Base-by-base conservation (phyloP, 2,888 invertebrate species). In the Chrysina gloriosa region DNA sequence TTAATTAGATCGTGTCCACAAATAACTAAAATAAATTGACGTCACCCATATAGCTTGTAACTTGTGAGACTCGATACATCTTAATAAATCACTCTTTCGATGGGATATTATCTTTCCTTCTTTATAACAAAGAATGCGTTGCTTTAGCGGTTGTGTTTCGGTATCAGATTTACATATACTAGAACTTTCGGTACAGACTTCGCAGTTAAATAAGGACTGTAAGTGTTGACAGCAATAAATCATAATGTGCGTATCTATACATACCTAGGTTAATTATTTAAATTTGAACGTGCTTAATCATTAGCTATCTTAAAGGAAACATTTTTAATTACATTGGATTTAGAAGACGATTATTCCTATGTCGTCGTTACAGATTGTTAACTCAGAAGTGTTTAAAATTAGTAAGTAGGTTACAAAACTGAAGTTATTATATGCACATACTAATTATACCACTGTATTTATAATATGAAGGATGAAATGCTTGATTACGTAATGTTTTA, bases 221-320 rank as follows among this genome's bases (percentile, higher is more conserved):
- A 19, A 39, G 25, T 6, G 2, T 39, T 31, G 36, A 23, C 3
- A n/a, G 36, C 23, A 11, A 58, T 58, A 58, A 58, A 39, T 58
- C 58, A 58, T 39, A 25, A n/a, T 9, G 21, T n/a, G n/a, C n/a
- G n/a, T n/a, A 58, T 25, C 14, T 39, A 58, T 52, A 31, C 14
- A 11, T 7, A 14, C n/a, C 5, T n/a, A 19, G 58, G 16, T 58
- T 39, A 39, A 39, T 58, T 58, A 58, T 9, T 2, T 39, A 7
- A 31, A 45, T 45, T 19, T 25, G 6, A 25, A 14, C 25, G 5
- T 39, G 58, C 58, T 56, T 36, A 23, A 34, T 23, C 7, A 34
- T 31, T 54, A 34, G 31, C 11, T n/a, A 54, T 34, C 16, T 23
- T 14, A 39, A 14, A 25, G 11, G 23, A 21, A 6, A n/a, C 14